These are phyloP conservation scores for Ciona savignyi DNA, from an alignment of 23 tunicate species.

Conservation along the genomic window DNA sequence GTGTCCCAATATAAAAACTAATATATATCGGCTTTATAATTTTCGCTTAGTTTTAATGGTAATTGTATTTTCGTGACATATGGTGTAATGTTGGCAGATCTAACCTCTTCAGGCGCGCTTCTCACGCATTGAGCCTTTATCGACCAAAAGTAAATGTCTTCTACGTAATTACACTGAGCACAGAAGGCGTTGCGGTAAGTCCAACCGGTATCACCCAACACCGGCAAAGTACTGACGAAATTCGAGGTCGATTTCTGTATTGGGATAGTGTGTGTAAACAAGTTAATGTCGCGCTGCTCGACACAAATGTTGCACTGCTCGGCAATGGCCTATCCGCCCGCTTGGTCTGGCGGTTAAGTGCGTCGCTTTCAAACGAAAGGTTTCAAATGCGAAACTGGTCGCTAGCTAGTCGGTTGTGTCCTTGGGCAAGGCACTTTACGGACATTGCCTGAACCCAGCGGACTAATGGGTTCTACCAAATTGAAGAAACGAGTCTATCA, in stretches of 20 bases:
- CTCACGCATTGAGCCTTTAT: slow-evolving; percentile 53
- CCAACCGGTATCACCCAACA: slow-evolving; percentile 61
- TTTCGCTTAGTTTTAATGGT: neutral
- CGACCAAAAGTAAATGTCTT: slow-evolving; percentile 42
- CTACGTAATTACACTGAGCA: slow-evolving; percentile 77
- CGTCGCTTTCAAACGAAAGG: too few relatives aligned
- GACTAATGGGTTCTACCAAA: too few relatives aligned
- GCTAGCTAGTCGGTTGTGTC: too few relatives aligned
- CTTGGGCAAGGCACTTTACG: too few relatives aligned
- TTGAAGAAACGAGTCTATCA: too few relatives aligned
- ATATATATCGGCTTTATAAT: neutral
- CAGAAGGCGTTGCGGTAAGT: slow-evolving; percentile 78
- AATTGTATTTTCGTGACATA: neutral
- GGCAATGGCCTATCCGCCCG: too few relatives aligned
- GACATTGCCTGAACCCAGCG: too few relatives aligned
- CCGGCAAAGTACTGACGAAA: slow-evolving; percentile 50
- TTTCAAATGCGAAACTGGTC: too few relatives aligned
- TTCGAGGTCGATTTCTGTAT: slow-evolving; percentile 8
- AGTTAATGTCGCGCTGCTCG: too few relatives aligned
- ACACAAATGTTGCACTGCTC: too few relatives aligned
- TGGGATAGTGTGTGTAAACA: neutral
- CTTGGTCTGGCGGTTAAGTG: too few relatives aligned
- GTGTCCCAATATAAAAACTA: neutral
- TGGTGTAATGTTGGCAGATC: too few relatives aligned
- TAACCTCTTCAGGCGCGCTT: slow-evolving; percentile 77